Base-by-base conservation (phyloP, 2,888 invertebrate species). In the Zeuzera pyrina region DNA sequence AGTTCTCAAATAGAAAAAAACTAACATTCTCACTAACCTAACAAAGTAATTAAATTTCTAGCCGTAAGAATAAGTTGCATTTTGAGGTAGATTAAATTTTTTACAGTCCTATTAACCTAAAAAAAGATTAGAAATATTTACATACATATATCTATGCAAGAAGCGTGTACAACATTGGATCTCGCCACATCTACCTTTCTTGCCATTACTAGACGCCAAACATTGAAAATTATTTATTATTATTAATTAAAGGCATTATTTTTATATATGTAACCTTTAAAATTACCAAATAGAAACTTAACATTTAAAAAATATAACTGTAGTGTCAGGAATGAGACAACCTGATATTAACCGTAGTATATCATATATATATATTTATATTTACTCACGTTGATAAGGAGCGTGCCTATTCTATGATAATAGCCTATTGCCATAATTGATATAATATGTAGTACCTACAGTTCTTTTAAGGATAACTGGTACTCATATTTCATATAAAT, bases 41-140 rank as follows among this genome's bases (percentile, higher is more conserved):
- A 73, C 51, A 54, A 69, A 72, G 57, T 74, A 67, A 67, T 68
- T 73, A 68, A 58, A 66, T 57, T 70, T 67, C 74, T 81, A 78
- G 57, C 63, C 67, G 56, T 72, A 76, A 71, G 61, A 68, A 74
- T 78, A 79, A 77, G 74, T 81, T 79, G 65, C 59, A 59, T 69
- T 33, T 74, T 83, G 83, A 83, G 83, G 83, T 83, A 83, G 83
- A 81, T 83, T 70, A 71, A 36, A 68, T 76, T 81, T 79, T 81
- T 81, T 79, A 83, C 72, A 81, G 67, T 76, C 79, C 83, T 83
- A 83, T 78, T 83, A 81, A 68, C 76, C 77, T 83, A 83, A 64
- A 57, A 15, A 59, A 64, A 62, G 62, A 77, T 76, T 76, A 77
- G 65, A 76, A 77, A 64, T 78, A 81, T 76, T 74, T 81, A 83